Conservation (phyloP, 2,888 invertebrate species). For the Encarsia formosa region DNA sequence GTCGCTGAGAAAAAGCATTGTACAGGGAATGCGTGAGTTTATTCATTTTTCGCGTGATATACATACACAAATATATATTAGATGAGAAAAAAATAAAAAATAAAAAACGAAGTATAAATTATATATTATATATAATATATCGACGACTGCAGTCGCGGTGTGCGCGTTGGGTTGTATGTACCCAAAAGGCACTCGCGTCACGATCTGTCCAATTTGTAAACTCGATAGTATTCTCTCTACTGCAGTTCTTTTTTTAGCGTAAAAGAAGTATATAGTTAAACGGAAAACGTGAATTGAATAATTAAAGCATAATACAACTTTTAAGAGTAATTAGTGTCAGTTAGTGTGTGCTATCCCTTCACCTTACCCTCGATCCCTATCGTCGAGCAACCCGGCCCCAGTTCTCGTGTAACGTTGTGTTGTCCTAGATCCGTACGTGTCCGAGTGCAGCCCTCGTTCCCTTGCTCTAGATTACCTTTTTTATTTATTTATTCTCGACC, state of each 20-base stretch:
- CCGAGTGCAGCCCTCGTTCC: conserved; percentile 17
- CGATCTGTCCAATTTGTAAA: conserved; percentile 48
- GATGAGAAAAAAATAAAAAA: background rate
- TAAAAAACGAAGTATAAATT: too few relatives aligned
- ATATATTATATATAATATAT: too few relatives aligned
- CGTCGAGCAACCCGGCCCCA: conserved; percentile 9
- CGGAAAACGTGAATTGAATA: conserved; percentile 1
- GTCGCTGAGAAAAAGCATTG: conserved; percentile 20
- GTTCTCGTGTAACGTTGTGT: conserved; percentile 33
- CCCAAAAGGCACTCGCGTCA: conserved; percentile 32
- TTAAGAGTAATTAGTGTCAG: conserved; percentile 42
- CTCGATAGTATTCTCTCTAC: conserved; percentile 45
- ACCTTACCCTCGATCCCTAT: too few relatives aligned
- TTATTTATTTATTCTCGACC: too few relatives aligned
- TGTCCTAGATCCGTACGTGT: conserved; percentile 27
- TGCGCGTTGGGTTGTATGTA: background rate
- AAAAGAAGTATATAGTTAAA: conserved; percentile 21
- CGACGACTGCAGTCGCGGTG: conserved; percentile 21
- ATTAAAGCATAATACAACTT: conserved; percentile 19
- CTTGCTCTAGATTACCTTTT: too few relatives aligned
- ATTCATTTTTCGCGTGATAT: conserved; percentile 11
- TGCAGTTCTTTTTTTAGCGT: conserved; percentile 38
- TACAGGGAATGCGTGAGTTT: conserved; percentile 31
- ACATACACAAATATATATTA: conserved; percentile 11
- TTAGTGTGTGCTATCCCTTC: conserved; percentile 37